Evolutionary conservation across 2,113 vertebrate genomes (phyloP), one percentile per base, ranked within the genome.

Genomic region (Heterotilapia buettikoferi): DNA sequence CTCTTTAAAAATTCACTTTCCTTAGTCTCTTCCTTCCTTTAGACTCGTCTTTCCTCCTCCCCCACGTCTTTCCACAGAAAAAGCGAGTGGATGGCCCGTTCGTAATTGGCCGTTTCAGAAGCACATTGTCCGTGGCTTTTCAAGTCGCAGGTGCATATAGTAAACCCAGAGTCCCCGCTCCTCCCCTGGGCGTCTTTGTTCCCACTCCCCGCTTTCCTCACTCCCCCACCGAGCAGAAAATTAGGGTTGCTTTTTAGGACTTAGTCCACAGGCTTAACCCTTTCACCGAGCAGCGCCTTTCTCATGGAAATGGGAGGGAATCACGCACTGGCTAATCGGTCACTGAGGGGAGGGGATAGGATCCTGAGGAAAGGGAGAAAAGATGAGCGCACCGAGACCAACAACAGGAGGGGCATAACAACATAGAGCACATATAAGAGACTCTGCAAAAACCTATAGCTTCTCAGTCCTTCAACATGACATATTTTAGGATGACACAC

Each of bases 91-190:
- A 95, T 93, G 90, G 93, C 87, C 92, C 92, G 88, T 83, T 91
- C 90, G 93, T 97, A 97, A 97, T 97, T 97, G 97, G 96, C 96
- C 95, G 96, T 97, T 96, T 97, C 96, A 89, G 94, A 95, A 94
- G 93, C 94, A 90, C 94, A 95, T 97, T 97, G 96, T 97, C 94
- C 94, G 71, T 36, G 63, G 92, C 96, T 95, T 96, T 97, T 96
- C 96, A 97, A 96, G 92, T 95, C 93, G 97, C 97, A 97, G 97
- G 97, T 97, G 97, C 96, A 95, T 92, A 94, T 94, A 96, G 96
- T 97, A 97, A 97, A 97, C 95, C 94, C 91, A 86, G 93, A 96
- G 94, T 93, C 94, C 90, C 94, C 81, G 90, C 95, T 93, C 95
- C 96, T 96, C 96, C 96, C 96, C 95, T 93, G 92, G 94, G 84